Evolutionary conservation across 1,140 invertebrate genomes (phyloP), one percentile per base, ranked within the genome.

Genomic region (Drosophila truncata): DNA sequence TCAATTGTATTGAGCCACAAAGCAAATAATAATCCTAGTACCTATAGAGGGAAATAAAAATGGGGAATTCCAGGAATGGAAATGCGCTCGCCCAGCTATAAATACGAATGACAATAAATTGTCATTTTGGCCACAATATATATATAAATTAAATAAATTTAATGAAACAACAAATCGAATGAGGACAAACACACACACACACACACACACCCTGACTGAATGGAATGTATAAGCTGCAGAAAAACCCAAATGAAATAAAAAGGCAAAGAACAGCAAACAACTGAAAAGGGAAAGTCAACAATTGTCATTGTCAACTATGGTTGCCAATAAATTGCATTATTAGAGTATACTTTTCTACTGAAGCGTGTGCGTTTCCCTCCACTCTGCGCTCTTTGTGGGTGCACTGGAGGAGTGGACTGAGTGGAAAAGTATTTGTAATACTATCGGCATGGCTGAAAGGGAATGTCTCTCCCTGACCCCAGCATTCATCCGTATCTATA

Each of bases 241-340:
- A 67, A 69, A 69, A 49, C 20, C 31, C 25, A 59, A 69, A 70
- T 46, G 50, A 44, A 77, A 60, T 44, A 69, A 55, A 79, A 65
- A 42, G 46, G 54, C 35, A 60, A 60, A 41, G 31, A 35, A 59
- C 27, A 47, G 44, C 58, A 69, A 67, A 72, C 35, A 73, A 65
- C 47, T 23, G 52, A 35, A 49, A 74, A 69, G 80, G 54, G 63
- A 91, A 82, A 82, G 82, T 86, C 86, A 82, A 83, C 86, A 86
- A 91, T 86, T 86, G 80, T 91, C 87, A 87, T 83, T 91, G 82
- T 91, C 82, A 82, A 80, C 79, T 73, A 46, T 71, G 67, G 57
- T 44, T 78, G 47, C 65, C 86, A 91, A 91, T 91, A 91, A 91
- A 91, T 91, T 87, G 80, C 78, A 86, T 82, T 91, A 87, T 91